Percentiles rank a stretch among this genome's conserved stretches.
Conservation (phyloP, 2,797 vertebrate genomes). For the Pagetopsis macropterus region DNA sequence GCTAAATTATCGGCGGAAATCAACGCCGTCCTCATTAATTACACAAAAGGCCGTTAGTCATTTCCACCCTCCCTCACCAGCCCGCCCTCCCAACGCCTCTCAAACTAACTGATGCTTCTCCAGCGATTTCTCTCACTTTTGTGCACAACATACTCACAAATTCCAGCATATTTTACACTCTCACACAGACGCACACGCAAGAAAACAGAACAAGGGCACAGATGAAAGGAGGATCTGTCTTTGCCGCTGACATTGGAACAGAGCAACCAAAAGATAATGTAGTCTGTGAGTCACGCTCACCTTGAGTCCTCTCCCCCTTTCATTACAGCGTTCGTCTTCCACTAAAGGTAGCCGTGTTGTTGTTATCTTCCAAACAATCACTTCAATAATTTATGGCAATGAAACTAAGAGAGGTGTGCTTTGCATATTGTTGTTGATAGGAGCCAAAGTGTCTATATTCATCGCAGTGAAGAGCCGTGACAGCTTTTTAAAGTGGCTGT, state of each 20-base stretch:
- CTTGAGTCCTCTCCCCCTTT: slow-evolving; percentile 78
- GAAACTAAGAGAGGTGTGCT: slow-evolving; percentile 75
- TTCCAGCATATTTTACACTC: slow-evolving; percentile 63
- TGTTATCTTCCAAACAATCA: slow-evolving; percentile 77
- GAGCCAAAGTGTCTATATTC: slow-evolving; percentile 61
- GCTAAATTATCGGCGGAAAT: slow-evolving; percentile 87
- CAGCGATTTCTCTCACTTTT: slow-evolving; percentile 65
- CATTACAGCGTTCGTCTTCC: slow-evolving; percentile 69
- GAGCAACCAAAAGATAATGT: slow-evolving; percentile 83
- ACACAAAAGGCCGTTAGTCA: slow-evolving; percentile 85
- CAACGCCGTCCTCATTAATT: slow-evolving; percentile 87
- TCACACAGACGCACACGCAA: slow-evolving; percentile 37
- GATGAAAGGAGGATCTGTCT: slow-evolving; percentile 85
- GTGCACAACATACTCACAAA: slow-evolving; percentile 57
- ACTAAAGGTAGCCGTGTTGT: slow-evolving; percentile 69
- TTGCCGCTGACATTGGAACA: slow-evolving; percentile 84
- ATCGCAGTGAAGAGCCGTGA: slow-evolving; percentile 40
- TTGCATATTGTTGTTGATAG: slow-evolving; percentile 69
- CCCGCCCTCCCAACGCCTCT: slow-evolving; percentile 67
- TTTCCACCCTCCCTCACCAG: slow-evolving; percentile 64
- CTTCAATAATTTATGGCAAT: slow-evolving; percentile 82
- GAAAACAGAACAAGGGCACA: slow-evolving; percentile 76
- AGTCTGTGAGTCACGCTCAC: slow-evolving; percentile 83
- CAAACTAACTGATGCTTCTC: slow-evolving; percentile 75
- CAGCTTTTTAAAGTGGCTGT: slow-evolving; percentile 46